A percentile compares a stretch with the other conserved stretches of the same genome.
Evolutionary conservation across 2,888 invertebrate species (phyloP).

Genomic region (Xestoiulus laeticollis): DNA sequence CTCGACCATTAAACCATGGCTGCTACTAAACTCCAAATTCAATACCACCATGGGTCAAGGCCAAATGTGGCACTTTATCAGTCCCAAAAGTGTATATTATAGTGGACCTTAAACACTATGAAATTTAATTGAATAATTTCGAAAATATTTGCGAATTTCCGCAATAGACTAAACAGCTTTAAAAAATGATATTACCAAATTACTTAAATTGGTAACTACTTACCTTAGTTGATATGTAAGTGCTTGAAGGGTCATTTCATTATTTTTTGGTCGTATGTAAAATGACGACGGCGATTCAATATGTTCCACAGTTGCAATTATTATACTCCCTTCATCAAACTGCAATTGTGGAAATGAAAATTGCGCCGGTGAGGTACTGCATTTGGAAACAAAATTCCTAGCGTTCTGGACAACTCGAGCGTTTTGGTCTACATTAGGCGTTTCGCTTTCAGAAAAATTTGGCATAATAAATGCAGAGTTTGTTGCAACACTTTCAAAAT

Average conservation of each 20-base stretch:
- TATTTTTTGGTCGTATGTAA: background rate
- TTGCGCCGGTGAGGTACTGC: background rate
- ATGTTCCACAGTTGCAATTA: background rate
- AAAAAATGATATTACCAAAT: background rate
- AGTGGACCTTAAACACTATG: too few relatives aligned
- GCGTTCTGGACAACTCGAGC: background rate
- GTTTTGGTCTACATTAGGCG: background rate
- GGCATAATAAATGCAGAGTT: background rate
- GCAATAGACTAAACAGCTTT: background rate
- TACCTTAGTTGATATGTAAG: background rate
- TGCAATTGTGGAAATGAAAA: background rate
- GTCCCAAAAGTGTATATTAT: too few relatives aligned
- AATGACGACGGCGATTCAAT: conserved; percentile 28
- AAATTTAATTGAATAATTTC: too few relatives aligned
- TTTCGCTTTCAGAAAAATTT: background rate
- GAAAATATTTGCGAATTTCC: background rate
- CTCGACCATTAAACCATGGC: too few relatives aligned
- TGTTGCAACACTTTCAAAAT: background rate
- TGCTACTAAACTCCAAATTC: too few relatives aligned
- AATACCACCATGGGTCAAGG: too few relatives aligned
- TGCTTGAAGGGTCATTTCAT: background rate
- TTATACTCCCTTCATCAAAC: background rate
- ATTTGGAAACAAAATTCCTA: background rate
- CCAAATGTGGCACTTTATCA: too few relatives aligned
- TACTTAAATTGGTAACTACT: background rate